Evolutionary conservation across 2,113 vertebrate genomes (phyloP), one percentile per base, ranked within the genome.

Genomic region (Alaudala cheleensis): DNA sequence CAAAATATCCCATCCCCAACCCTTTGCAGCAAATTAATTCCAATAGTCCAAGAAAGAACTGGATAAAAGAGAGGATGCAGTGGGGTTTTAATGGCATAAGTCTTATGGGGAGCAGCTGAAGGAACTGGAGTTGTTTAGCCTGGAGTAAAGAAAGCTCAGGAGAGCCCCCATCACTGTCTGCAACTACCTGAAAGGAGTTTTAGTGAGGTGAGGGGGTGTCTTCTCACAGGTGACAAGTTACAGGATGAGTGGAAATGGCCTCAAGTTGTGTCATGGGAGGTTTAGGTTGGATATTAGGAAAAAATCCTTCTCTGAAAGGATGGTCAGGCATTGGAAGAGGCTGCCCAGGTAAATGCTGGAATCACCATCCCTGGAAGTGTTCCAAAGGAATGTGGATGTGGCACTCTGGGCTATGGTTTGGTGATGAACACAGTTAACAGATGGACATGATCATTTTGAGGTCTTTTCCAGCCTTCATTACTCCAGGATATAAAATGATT

Each of bases 351-450:
- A 51, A 73, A 11, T 29, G 23, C 14, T 53, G 78, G 45, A 74
- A 39, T 58, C 33, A n/a, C 37, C 44, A 20, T 25, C 45, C 23
- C 23, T 81, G 33, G 39, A 53, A 53, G 15, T 20, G 33, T 40
- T 89, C 39, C 45, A 17, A 88, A 81, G 20, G 16, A 14, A 21
- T 11, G 5, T 58, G 77, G 37, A 45, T 40, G 61, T 53, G 47
- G 23, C 54, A 39, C 16, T 25, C 25, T 25, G 53, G 39, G n/a
- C 28, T 25, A 14, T 60, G 37, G 33, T 21, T 60, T 45, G 28
- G 53, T 10, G 39, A 50, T 39, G 28, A 58, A 53, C 45, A n/a
- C 5, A 4, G 33, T 45, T 74, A 74, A 51, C 0, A 0, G 28
- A 45, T 10, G 6, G 44, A 64, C 22, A 26, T 4, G 4, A 42